Evolutionary conservation across 2,888 invertebrate species (phyloP).

Genomic region (Tenodera sinensis): DNA sequence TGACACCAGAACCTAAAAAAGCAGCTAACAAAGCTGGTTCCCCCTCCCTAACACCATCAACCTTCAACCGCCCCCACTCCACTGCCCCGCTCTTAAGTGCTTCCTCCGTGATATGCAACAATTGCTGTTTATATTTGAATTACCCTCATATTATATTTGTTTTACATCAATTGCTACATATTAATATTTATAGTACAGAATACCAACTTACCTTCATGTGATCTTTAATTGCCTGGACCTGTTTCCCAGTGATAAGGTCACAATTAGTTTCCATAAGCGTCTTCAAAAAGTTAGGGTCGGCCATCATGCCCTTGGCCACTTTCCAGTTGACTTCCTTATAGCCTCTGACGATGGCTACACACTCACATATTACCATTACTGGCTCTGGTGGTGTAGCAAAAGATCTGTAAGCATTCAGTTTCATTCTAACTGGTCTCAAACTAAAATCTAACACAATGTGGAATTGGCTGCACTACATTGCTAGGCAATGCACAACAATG

Average conservation of each 20-base stretch:
- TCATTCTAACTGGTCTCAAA: background rate
- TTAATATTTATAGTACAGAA: no score
- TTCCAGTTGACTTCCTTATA: conserved; percentile 87
- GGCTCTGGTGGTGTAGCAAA: conserved; percentile 89
- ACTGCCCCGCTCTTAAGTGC: no score
- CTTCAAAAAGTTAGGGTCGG: conserved; percentile 78
- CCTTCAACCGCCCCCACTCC: no score
- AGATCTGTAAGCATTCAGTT: conserved; percentile 55
- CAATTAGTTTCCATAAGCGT: conserved; percentile 83
- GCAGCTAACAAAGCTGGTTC: no score
- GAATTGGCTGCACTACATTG: background rate
- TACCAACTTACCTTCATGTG: conserved; percentile 63
- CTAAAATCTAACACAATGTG: background rate
- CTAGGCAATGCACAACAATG: no score
- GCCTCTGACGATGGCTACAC: conserved; percentile 80
- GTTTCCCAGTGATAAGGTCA: conserved; percentile 66
- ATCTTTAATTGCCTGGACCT: conserved; percentile 65
- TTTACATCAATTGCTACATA: no score
- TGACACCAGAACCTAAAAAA: no score
- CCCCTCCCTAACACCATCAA: no score
- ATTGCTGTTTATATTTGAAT: no score
- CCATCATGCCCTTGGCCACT: conserved; percentile 87
- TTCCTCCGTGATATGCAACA: no score
- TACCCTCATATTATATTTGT: no score
- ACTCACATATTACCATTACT: conserved; percentile 86